phyloP scores from a whole-genome alignment of 2,888 invertebrate species.

The Himalopsyche kuldschensis region DNA sequence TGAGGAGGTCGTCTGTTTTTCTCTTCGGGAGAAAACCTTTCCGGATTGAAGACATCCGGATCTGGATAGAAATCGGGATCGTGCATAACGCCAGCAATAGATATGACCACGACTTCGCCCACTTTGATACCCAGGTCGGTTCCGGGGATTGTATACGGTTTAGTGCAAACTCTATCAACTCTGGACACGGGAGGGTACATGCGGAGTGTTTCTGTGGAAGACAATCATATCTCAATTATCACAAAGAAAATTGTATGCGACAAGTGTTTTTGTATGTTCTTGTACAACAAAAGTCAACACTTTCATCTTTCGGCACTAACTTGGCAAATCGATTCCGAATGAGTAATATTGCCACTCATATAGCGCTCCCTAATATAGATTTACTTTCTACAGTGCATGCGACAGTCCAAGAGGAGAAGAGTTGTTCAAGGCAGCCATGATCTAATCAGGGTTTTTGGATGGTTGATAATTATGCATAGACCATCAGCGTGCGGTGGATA shows the following conservation, averaged over 20 bases:
- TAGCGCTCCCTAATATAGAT: no score
- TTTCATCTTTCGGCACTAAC: no score
- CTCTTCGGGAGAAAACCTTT: conserved; percentile 59
- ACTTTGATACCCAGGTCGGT: conserved; percentile 51
- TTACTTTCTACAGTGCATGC: no score
- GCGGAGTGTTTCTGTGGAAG: conserved; percentile 57
- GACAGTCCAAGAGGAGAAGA: no score
- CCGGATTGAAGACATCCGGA: conserved; percentile 58
- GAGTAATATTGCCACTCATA: no score
- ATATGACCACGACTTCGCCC: conserved; percentile 54
- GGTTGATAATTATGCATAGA: no score
- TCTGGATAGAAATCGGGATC: conserved; percentile 60
- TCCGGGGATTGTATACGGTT: conserved; percentile 58
- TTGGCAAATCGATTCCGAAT: no score
- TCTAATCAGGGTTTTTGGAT: no score
- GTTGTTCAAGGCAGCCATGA: no score
- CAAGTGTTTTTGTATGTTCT: no score
- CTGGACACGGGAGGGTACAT: conserved; percentile 60
- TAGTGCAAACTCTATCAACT: conserved; percentile 59
- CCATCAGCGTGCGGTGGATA: no score
- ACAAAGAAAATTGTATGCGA: background rate
- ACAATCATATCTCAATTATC: background rate
- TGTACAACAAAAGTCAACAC: no score
- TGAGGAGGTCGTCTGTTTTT: conserved; percentile 55
- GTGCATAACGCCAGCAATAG: conserved; percentile 57